Evolutionary conservation across 2,797 vertebrate species (phyloP).

Genomic region (Acestrorhynchus altus): DNA sequence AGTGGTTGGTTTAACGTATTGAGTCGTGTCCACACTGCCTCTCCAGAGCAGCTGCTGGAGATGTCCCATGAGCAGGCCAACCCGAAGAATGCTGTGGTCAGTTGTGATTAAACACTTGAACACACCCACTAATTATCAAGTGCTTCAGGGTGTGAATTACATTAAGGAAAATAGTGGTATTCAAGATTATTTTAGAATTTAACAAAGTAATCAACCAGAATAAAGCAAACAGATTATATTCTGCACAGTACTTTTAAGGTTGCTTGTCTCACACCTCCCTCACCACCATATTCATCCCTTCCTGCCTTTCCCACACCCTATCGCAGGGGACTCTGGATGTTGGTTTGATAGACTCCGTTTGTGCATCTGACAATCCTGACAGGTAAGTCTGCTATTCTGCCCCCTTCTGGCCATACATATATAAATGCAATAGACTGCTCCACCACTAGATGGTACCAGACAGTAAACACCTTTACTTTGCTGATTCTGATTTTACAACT

Average conservation of each 20-base stretch:
- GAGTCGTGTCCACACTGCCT: constrained; percentile 82
- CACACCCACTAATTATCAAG: not conserved
- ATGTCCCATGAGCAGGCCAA: constrained; percentile 89
- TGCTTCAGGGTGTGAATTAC: not conserved
- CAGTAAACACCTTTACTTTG: not conserved
- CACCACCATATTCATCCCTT: too few species aligned
- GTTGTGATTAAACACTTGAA: constrained; percentile 55
- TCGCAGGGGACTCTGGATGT: constrained; percentile 86
- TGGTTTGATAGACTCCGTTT: constrained; percentile 86
- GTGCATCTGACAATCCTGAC: constrained; percentile 88
- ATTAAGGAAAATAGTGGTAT: too few species aligned
- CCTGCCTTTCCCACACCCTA: not conserved
- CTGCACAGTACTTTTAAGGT: too few species aligned
- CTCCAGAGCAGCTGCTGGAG: constrained; percentile 83
- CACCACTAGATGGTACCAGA: not conserved
- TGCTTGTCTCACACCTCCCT: too few species aligned
- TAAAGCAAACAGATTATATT: too few species aligned
- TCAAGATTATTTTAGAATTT: too few species aligned
- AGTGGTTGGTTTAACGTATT: constrained; percentile 87
- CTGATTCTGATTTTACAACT: not conserved
- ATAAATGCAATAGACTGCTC: not conserved
- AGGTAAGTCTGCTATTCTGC: constrained; percentile 68
- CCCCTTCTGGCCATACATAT: not conserved
- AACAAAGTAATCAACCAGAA: too few species aligned
- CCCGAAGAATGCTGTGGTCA: constrained; percentile 88